Evolutionary conservation across 2,113 vertebrate genomes (phyloP).

Genomic region (Chloropsis cyanopogon): DNA sequence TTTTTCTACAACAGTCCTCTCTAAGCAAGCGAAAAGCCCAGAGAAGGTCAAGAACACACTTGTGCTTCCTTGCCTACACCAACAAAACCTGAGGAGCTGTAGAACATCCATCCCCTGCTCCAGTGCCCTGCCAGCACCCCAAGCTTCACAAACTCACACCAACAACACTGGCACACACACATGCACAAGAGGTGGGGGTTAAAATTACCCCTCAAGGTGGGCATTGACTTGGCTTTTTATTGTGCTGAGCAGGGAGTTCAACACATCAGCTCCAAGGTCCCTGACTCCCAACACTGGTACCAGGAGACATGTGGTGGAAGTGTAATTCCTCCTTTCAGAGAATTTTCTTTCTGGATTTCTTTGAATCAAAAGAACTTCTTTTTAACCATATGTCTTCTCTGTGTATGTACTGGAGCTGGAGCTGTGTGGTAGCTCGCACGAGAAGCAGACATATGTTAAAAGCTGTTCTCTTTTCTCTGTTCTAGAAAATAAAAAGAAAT

Average conservation of each 20-base stretch:
- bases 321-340: background rate
- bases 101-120: background rate
- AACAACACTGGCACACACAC: background rate
- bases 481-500: conserved; percentile 47
- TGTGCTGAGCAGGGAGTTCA: background rate
- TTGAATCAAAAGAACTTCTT: background rate
- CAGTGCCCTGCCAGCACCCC: background rate
- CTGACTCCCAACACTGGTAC: background rate
- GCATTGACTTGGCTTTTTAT: background rate
- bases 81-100: background rate
- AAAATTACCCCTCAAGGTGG: background rate
- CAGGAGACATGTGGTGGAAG: background rate
- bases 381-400: conserved; percentile 30
- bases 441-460: conserved; percentile 45
- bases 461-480: conserved; percentile 49
- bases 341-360: background rate
- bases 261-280: background rate
- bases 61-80: background rate
- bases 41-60: background rate
- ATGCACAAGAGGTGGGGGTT: background rate
- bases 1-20: background rate
- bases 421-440: conserved; percentile 17
- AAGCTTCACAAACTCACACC: background rate
- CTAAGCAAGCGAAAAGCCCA: background rate
- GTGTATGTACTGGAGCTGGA: background rate